Conservation (phyloP, 2,797 vertebrate genomes). For the Schizopygopsis malacanthus region DNA sequence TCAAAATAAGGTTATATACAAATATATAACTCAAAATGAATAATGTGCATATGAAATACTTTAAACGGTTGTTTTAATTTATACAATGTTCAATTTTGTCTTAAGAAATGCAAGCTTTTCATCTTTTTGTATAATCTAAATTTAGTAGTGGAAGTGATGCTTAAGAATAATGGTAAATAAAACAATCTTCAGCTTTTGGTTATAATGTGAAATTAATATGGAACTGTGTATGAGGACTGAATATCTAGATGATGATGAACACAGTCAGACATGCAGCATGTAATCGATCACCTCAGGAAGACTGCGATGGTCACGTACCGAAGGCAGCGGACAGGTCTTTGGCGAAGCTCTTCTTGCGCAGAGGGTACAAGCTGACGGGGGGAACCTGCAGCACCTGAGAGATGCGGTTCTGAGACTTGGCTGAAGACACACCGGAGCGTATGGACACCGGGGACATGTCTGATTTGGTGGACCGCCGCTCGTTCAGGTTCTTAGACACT, state of each 20-base stretch:
- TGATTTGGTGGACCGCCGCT: constrained; percentile 85
- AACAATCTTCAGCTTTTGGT: neutral
- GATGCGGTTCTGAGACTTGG: constrained; percentile 88
- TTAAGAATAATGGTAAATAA: neutral
- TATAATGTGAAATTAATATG: neutral
- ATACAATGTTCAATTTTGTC: neutral
- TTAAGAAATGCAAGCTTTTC: neutral
- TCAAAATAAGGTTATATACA: neutral
- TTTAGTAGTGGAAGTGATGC: neutral
- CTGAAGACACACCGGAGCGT: constrained; percentile 81
- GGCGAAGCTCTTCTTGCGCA: constrained; percentile 87
- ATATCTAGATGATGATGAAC: neutral
- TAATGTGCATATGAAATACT: neutral
- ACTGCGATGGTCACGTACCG: constrained; percentile 77
- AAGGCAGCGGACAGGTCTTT: constrained; percentile 81
- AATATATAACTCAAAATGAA: neutral
- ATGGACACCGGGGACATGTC: constrained; percentile 93
- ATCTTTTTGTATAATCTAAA: neutral
- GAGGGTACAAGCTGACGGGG: constrained; percentile 89
- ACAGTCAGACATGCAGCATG: neutral
- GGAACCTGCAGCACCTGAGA: constrained; percentile 94
- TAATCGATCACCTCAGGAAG: neutral
- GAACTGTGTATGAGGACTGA: neutral
- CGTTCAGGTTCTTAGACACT: constrained; percentile 95
- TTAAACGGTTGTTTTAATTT: neutral